phyloP scores from a whole-genome alignment of 2,888 invertebrate species.

The Eristalis intricaria region DNA sequence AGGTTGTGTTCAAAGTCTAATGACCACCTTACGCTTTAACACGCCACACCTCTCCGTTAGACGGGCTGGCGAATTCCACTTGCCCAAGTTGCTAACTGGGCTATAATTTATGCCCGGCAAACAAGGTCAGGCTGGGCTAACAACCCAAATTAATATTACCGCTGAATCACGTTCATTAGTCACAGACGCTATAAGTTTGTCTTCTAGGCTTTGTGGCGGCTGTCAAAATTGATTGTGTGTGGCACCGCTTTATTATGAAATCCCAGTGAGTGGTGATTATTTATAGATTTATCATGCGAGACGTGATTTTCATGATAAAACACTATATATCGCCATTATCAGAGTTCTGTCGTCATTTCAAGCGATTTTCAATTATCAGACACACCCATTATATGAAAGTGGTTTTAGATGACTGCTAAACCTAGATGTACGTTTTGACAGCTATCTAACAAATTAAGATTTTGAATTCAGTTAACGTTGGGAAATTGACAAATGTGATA shows the following conservation, averaged over 20 bases:
- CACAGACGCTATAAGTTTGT: background rate
- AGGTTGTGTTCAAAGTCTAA: background rate
- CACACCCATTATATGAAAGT: background rate
- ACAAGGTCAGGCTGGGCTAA: conserved; percentile 25
- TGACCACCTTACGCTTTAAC: conserved; percentile 7
- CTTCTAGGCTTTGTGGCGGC: background rate
- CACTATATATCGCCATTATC: background rate
- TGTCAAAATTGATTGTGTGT: conserved; percentile 16
- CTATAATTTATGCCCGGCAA: conserved; percentile 22
- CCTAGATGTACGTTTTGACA: background rate
- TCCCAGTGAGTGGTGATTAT: conserved; percentile 3
- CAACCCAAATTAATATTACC: conserved; percentile 19
- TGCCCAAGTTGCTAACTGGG: conserved; percentile 19
- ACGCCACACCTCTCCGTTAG: background rate
- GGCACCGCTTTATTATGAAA: background rate
- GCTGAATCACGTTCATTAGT: conserved; percentile 34
- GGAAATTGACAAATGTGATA: background rate
- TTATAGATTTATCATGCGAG: conserved; percentile 1
- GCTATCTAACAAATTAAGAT: background rate
- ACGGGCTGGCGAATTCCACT: background rate
- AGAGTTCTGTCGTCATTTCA: background rate
- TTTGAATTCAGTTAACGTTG: background rate
- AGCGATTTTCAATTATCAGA: background rate
- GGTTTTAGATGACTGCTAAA: background rate
- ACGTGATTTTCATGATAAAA: conserved; percentile 16